Conservation (phyloP, 2,113 vertebrate species). For the Formicarius rufipectus region DNA sequence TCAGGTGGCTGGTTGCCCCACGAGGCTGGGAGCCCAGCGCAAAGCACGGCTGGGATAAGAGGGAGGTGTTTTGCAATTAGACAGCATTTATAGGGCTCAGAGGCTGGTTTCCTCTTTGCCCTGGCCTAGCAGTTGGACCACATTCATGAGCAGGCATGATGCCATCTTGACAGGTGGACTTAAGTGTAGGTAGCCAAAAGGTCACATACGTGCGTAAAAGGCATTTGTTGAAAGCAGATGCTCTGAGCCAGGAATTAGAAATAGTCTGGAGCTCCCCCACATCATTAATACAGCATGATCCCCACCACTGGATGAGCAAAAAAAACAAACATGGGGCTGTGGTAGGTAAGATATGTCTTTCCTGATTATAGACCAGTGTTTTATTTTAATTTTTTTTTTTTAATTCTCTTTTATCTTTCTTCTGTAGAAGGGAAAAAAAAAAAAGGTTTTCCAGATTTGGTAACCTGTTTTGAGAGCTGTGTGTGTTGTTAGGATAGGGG, state of each 20-base stretch:
- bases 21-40: rapidly evolving
- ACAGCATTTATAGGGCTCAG: background rate
- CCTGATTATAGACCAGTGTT: background rate
- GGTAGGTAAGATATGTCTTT: background rate
- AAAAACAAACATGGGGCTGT: background rate
- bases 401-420: background rate
- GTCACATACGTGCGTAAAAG: background rate
- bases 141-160: background rate
- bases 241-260: background rate
- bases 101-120: background rate
- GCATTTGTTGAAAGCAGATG: constrained; percentile 49
- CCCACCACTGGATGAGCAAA: background rate
- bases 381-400: background rate
- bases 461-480: background rate
- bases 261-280: background rate
- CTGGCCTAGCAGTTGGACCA: background rate
- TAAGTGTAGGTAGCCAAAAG: background rate
- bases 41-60: rapidly evolving
- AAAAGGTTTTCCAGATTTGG: background rate
- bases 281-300: background rate
- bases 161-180: constrained; percentile 24
- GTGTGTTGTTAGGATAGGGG: background rate
- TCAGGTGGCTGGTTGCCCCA: background rate
- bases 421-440: background rate
- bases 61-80: background rate